Evolutionary conservation across 2,797 vertebrate species (phyloP).

Genomic region (Rhinoraja longicauda): DNA sequence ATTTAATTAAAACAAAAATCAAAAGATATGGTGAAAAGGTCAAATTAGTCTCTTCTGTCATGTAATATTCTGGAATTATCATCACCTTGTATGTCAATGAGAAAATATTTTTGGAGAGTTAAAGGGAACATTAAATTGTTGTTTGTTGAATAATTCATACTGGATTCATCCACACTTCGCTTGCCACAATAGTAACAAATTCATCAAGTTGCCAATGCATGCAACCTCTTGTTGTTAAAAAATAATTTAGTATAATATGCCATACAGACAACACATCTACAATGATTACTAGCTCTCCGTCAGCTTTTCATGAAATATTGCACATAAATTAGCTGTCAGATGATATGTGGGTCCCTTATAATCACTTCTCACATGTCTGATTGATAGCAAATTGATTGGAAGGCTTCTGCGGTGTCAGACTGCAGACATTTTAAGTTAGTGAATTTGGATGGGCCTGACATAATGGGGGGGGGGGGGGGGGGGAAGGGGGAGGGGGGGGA

Average conservation of each 20-base stretch:
- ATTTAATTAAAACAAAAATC: neutral
- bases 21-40: neutral
- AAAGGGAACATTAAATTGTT: neutral
- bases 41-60: neutral
- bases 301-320: slow-evolving; percentile 27
- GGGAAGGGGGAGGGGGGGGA: too few species aligned
- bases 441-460: neutral
- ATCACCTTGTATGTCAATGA: neutral
- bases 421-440: neutral
- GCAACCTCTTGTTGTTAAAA: neutral
- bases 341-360: neutral
- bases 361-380: neutral
- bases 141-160: neutral
- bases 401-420: neutral
- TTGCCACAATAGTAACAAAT: neutral
- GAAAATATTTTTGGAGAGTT: neutral
- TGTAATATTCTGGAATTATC: neutral
- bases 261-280: neutral
- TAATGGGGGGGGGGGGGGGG: neutral
- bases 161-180: neutral
- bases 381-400: neutral
- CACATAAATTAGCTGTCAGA: slow-evolving; percentile 1
- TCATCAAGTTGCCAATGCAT: neutral
- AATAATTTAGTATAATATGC: neutral
- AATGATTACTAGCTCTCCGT: slow-evolving; percentile 11